Conservation (phyloP, 92 coral and sea anemone species). For the Bergia sp. region DNA sequence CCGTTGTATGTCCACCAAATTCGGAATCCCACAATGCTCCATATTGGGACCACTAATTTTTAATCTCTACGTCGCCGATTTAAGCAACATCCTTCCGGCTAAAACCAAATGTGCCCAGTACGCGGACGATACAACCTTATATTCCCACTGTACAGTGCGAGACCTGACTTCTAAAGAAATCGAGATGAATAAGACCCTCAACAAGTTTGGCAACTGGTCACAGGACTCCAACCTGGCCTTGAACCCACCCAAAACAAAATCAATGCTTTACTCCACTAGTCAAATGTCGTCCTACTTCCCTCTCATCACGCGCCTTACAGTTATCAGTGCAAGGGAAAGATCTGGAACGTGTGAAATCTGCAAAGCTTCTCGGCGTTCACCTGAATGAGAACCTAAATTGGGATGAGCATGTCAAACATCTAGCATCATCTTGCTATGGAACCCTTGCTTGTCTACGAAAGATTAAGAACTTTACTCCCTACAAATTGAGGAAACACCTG, state of each 20-base stretch:
- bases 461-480: slow-evolving; percentile 56
- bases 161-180: slow-evolving; percentile 2
- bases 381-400: slow-evolving; percentile 36
- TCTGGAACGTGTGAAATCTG: slow-evolving; percentile 35
- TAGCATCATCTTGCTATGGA: slow-evolving; percentile 50
- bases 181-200: slow-evolving; percentile 38
- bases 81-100: slow-evolving; percentile 12
- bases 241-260: slow-evolving; percentile 27
- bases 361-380: slow-evolving; percentile 50
- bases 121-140: slow-evolving; percentile 53
- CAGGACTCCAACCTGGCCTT: slow-evolving; percentile 43
- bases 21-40: slow-evolving; percentile 57
- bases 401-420: slow-evolving; percentile 53
- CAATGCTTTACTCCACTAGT: slow-evolving; percentile 43
- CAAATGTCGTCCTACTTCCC: slow-evolving; percentile 53
- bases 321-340: slow-evolving; percentile 35
- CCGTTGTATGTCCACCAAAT: background rate
- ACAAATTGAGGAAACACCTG: slow-evolving; percentile 47
- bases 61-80: slow-evolving; percentile 46
- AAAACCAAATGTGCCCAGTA: slow-evolving; percentile 24
- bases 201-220: slow-evolving; percentile 24
- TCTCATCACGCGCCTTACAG: slow-evolving; percentile 24
- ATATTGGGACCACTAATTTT: slow-evolving; percentile 44
- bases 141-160: background rate
- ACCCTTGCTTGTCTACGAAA: slow-evolving; percentile 44